A percentile compares a stretch with the other conserved stretches of the same genome.
These are phyloP conservation scores for Lissocephala sabroskyi DNA, from an alignment of 2,888 invertebrate species.

Conservation along the genomic window DNA sequence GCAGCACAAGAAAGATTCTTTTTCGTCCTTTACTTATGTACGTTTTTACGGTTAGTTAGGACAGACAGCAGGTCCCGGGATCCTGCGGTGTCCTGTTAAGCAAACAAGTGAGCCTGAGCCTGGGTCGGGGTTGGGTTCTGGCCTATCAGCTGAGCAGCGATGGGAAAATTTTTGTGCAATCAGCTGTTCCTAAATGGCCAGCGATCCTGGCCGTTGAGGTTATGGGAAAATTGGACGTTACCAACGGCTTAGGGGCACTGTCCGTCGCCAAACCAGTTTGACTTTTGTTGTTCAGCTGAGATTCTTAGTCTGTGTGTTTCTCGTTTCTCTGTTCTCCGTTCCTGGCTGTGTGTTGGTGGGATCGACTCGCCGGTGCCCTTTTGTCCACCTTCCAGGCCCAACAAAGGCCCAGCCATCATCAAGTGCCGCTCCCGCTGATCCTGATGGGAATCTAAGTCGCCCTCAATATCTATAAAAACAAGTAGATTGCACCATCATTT, in stretches of 20 bases:
- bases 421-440: conserved; percentile 42
- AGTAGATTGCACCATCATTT: conserved; percentile 56
- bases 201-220: conserved; percentile 29
- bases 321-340: conserved; percentile 13
- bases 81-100: conserved; percentile 54
- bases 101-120: conserved; percentile 43
- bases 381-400: conserved; percentile 40
- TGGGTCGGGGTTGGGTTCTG: conserved; percentile 9
- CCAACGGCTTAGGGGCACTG: conserved; percentile 10
- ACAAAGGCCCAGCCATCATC: conserved; percentile 57
- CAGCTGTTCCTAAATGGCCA: conserved; percentile 39
- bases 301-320: conserved; percentile 23
- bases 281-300: conserved; percentile 43
- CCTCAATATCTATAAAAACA: conserved; percentile 6
- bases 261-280: conserved; percentile 56
- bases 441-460: conserved; percentile 38
- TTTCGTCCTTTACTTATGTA: too few species aligned
- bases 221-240: conserved; percentile 48
- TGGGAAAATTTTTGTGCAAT: conserved; percentile 59
- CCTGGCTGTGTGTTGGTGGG: conserved; percentile 19
- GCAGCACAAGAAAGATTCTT: conserved; percentile 37
- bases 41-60: conserved; percentile 58
- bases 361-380: conserved; percentile 9
- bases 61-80: conserved; percentile 17
- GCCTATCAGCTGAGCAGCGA: conserved; percentile 38